Conservation (phyloP, 2,888 invertebrate genomes). For the Caenorhabditis becei region DNA sequence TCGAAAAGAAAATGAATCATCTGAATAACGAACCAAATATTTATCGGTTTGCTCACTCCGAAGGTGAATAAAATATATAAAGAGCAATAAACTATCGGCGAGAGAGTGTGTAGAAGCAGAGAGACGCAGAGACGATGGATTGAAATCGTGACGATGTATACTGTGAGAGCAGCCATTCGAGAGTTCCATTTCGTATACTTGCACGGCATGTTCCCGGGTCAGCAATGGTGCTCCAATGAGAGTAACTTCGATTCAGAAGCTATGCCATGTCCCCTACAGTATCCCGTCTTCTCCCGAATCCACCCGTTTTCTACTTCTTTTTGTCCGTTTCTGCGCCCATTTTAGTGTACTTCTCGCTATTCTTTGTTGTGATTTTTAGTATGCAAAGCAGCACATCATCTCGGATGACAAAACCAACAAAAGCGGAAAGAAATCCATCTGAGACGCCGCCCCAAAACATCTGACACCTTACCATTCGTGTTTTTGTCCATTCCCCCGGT, state of each 20-base stretch:
- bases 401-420: constrained; percentile 58
- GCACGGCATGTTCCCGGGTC: background rate
- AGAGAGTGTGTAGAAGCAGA: constrained; percentile 9
- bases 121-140: constrained; percentile 12
- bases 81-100: constrained; percentile 31
- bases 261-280: too few relatives aligned
- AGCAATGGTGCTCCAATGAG: too few relatives aligned
- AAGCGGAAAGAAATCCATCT: constrained; percentile 48
- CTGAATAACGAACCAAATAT: constrained; percentile 39
- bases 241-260: too few relatives aligned
- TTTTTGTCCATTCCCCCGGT: too few relatives aligned
- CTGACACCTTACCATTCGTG: constrained; percentile 52
- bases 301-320: constrained; percentile 10
- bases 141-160: constrained; percentile 15
- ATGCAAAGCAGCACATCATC: constrained; percentile 52
- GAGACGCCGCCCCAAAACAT: constrained; percentile 46
- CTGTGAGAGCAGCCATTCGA: background rate
- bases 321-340: too few relatives aligned
- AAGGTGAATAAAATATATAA: constrained; percentile 38
- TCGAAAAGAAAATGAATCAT: constrained; percentile 45
- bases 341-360: constrained; percentile 12
- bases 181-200: constrained; percentile 3
- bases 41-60: constrained; percentile 41
- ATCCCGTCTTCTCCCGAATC: too few relatives aligned
- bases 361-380: constrained; percentile 46